phyloP scores from a whole-genome alignment of 1,140 invertebrate genomes.

The Dysdera silvatica region DNA sequence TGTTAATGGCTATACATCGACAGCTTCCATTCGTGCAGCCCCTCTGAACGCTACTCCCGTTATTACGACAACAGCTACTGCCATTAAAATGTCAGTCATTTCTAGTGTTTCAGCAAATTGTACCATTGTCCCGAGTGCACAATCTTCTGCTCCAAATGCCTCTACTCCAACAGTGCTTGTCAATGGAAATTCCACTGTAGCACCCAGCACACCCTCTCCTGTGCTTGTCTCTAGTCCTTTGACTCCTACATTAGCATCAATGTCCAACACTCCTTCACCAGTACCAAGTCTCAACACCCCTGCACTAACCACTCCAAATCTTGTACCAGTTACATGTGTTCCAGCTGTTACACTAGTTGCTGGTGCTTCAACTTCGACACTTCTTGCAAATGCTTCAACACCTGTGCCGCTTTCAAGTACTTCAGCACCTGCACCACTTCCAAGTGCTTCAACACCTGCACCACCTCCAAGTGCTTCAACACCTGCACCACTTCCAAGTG shows the following conservation, averaged over 20 bases:
- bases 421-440: no score
- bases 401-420: no score
- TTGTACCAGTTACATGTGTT: not conserved
- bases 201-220: no score
- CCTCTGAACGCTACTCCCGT: not conserved
- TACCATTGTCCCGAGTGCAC: not conserved
- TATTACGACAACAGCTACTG: slow-evolving; percentile 12
- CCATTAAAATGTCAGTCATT: slow-evolving; percentile 23
- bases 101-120: slow-evolving; percentile 6
- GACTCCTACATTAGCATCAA: no score
- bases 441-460: no score
- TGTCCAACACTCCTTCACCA: no score
- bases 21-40: not conserved
- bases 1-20: not conserved
- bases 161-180: not conserved
- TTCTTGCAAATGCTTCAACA: no score
- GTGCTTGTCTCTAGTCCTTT: no score
- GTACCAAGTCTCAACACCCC: no score
- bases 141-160: not conserved
- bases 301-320: slow-evolving; percentile 6
- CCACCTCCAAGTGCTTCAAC: no score
- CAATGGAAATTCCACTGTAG: no score
- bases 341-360: not conserved
- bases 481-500: no score
- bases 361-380: not conserved